Base-by-base conservation (phyloP, 2,888 invertebrate genomes). In the Aquatica leii region DNA sequence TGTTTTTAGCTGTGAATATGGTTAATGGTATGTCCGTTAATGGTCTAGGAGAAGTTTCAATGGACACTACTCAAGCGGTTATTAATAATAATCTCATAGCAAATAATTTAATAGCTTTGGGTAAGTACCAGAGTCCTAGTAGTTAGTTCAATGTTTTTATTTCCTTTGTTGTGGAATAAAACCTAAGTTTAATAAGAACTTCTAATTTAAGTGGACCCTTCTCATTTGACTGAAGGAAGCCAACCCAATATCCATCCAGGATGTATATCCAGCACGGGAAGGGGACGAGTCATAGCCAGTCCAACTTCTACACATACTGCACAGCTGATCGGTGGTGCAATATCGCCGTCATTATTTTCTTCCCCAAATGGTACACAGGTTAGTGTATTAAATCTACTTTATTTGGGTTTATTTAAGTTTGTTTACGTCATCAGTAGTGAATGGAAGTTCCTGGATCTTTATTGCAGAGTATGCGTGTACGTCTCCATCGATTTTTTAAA, bases 1-100 rank as follows among this genome's bases (percentile, higher is more conserved):
- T 43, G 2, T 12, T 18, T 46, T 41, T 46, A 84, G 90, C 89
- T 69, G 88, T 89, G 59, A 90, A 88, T 77, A 87, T 91, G 86
- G 89, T 90, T 21, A 91, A 90, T 78, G 90, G 91, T 60, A 88
- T 91, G 82, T 87, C 89, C 17, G 89, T 90, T 17, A 91, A 91
- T 76, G 91, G 91, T 56, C 83, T 90, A 40, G 89, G 89, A 15
- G 90, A 90, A 79, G 88, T 89, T 64, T 86, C 90, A 17, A 88
- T 90, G 86, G 90, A 90, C 75, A 87, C 88, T 58, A 84, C 86
- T 59, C 86, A 87, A 72, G 82, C 84, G 48, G 83, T 86, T 37
- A 78, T 82, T 65, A 85, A 84, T 77, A 83, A 83, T 69, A 84
- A 83, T 77, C 72, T 81, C 66, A 81, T 81, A 77, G 79, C 80